Percentiles rank a stretch among this genome's conserved stretches.
phyloP scores from a whole-genome alignment of 2,797 vertebrate genomes.

The Emys orbicularis region DNA sequence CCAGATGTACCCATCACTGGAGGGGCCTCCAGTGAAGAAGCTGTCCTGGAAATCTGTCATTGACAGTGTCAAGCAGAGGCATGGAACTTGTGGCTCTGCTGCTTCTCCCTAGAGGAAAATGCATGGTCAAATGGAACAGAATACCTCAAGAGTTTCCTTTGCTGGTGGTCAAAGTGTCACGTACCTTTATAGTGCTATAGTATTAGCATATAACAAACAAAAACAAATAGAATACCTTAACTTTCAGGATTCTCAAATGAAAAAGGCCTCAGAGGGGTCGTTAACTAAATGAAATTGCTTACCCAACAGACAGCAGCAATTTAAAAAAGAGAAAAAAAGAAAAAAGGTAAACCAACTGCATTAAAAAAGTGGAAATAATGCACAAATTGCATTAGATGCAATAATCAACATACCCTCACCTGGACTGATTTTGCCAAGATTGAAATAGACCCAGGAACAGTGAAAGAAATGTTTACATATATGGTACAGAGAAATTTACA shows the following conservation, averaged over 20 bases:
- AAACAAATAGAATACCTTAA: not conserved
- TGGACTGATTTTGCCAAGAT: not conserved
- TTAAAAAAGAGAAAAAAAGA: not conserved
- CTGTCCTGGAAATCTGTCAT: not conserved
- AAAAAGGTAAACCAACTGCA: not conserved
- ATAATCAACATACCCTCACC: not conserved
- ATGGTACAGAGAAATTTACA: not conserved
- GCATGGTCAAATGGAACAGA: not conserved
- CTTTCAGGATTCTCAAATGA: not conserved
- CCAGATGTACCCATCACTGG: not conserved
- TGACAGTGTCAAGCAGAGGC: rapidly evolving
- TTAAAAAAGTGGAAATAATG: not conserved
- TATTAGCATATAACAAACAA: not conserved
- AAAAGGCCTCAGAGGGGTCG: not conserved
- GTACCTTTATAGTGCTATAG: not conserved
- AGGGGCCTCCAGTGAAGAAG: not conserved
- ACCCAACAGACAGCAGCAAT: not conserved
- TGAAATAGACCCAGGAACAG: not conserved
- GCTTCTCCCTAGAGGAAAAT: not conserved
- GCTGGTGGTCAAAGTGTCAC: not conserved
- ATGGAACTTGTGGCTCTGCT: not conserved
- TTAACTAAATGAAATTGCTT: not conserved
- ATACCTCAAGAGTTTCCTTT: not conserved
- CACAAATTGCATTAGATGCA: not conserved
- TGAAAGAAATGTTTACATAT: not conserved